Evolutionary conservation across 2,888 invertebrate genomes (phyloP).

Genomic region (Leptopilina syphax): DNA sequence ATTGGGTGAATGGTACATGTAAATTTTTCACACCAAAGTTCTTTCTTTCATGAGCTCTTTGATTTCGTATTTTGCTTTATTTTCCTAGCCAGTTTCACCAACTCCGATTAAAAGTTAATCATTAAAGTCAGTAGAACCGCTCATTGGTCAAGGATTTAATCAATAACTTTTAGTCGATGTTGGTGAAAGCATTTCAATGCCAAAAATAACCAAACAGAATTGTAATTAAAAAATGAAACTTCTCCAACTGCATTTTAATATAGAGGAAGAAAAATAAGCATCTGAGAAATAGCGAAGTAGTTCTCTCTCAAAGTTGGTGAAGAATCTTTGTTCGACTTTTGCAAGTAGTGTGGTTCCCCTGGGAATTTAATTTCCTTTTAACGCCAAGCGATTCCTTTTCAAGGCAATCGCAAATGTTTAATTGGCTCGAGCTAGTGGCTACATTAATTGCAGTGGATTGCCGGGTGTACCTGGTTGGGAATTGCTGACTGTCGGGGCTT

Average conservation of each 20-base stretch:
- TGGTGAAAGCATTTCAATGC: too few species aligned
- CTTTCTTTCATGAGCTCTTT: too few species aligned
- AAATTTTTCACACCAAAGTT: too few species aligned
- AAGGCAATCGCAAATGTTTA: conserved; percentile 62
- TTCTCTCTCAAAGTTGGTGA: background rate
- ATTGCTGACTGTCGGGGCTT: conserved; percentile 54
- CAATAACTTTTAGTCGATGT: too few species aligned
- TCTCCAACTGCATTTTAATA: too few species aligned
- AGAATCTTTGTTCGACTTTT: conserved; percentile 37
- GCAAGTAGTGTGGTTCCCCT: conserved; percentile 45
- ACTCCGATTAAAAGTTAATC: too few species aligned
- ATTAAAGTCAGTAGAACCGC: too few species aligned
- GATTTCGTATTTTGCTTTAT: too few species aligned
- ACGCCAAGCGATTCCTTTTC: conserved; percentile 66
- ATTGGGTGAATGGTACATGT: background rate
- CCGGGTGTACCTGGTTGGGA: conserved; percentile 59
- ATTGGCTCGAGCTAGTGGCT: conserved; percentile 66
- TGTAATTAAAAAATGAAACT: too few species aligned
- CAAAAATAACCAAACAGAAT: too few species aligned
- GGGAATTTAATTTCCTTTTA: conserved; percentile 68
- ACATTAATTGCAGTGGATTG: conserved; percentile 73
- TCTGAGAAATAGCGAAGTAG: conserved; percentile 1
- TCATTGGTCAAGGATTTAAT: too few species aligned
- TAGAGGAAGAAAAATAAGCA: background rate
- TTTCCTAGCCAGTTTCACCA: background rate